Conservation (phyloP, 1,140 invertebrate species). For the Leptonema lineaticorne region DNA sequence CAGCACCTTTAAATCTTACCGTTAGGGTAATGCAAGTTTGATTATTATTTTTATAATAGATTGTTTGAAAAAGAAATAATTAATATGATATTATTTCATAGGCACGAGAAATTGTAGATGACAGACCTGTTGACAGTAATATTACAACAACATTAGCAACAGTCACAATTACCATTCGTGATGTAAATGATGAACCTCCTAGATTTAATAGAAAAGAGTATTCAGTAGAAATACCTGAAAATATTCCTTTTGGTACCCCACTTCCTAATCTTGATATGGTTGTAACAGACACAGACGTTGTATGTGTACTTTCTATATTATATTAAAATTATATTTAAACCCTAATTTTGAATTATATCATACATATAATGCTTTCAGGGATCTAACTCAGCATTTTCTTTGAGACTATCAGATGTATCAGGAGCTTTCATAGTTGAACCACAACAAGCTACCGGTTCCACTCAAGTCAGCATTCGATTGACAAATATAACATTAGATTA, state of each 20-base stretch:
- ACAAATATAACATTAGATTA: slow-evolving; percentile 81
- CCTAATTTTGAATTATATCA: not conserved
- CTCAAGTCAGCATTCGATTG: slow-evolving; percentile 78
- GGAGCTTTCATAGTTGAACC: slow-evolving; percentile 84
- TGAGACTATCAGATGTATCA: slow-evolving; percentile 76
- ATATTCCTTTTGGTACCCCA: slow-evolving; percentile 77
- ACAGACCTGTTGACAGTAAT: slow-evolving; percentile 65
- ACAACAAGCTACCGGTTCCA: slow-evolving; percentile 72
- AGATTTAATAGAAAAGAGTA: slow-evolving; percentile 80
- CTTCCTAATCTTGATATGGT: slow-evolving; percentile 82
- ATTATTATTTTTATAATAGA: not conserved
- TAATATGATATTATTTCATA: too few species aligned
- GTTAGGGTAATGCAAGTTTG: slow-evolving; percentile 58
- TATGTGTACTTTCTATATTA: slow-evolving; percentile 53
- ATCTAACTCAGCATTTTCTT: slow-evolving; percentile 75
- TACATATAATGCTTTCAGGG: slow-evolving; percentile 58
- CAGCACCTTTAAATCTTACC: slow-evolving; percentile 73
- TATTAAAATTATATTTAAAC: not conserved
- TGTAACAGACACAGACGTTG: slow-evolving; percentile 82
- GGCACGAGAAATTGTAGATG: slow-evolving; percentile 77
- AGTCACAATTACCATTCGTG: slow-evolving; percentile 81
- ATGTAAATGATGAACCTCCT: slow-evolving; percentile 93
- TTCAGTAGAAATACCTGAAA: slow-evolving; percentile 77
- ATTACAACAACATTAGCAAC: slow-evolving; percentile 66
- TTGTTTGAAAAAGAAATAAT: not conserved